Evolutionary conservation across 2,888 invertebrate genomes (phyloP).

Genomic region (Ceratothoa steindachneri): DNA sequence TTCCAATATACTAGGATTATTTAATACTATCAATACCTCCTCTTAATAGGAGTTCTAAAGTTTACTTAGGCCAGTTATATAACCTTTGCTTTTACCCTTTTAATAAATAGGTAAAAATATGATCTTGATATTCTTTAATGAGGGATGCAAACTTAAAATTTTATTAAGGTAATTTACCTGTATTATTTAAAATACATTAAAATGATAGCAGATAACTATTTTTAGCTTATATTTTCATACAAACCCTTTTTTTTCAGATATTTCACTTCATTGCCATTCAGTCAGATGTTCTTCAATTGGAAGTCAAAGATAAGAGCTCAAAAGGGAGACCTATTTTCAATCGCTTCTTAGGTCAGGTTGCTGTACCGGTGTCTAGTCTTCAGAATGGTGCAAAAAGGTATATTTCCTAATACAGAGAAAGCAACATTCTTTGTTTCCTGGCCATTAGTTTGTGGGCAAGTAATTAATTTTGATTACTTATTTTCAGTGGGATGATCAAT

Average conservation of each 20-base stretch:
- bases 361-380: conserved; percentile 54
- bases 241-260: conserved; percentile 49
- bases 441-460: neutral
- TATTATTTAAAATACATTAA: too few species aligned
- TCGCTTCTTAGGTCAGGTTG: conserved; percentile 55
- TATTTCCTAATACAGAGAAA: too few species aligned
- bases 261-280: conserved; percentile 54
- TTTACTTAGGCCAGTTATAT: too few species aligned
- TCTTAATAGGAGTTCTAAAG: too few species aligned
- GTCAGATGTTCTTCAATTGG: conserved; percentile 55
- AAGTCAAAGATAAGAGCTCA: conserved; percentile 57
- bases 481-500: neutral
- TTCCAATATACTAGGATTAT: too few species aligned
- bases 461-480: neutral
- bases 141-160: too few species aligned
- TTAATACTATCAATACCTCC: too few species aligned
- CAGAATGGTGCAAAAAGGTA: conserved; percentile 51
- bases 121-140: too few species aligned
- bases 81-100: too few species aligned
- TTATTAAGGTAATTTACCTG: too few species aligned
- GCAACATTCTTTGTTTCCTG: neutral
- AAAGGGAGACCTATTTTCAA: conserved; percentile 56
- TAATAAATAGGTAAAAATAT: too few species aligned
- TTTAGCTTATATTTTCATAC: neutral
- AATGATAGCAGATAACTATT: too few species aligned